Base-by-base conservation (phyloP, 2,113 vertebrate species). In the Cricetomys ansorgei region DNA sequence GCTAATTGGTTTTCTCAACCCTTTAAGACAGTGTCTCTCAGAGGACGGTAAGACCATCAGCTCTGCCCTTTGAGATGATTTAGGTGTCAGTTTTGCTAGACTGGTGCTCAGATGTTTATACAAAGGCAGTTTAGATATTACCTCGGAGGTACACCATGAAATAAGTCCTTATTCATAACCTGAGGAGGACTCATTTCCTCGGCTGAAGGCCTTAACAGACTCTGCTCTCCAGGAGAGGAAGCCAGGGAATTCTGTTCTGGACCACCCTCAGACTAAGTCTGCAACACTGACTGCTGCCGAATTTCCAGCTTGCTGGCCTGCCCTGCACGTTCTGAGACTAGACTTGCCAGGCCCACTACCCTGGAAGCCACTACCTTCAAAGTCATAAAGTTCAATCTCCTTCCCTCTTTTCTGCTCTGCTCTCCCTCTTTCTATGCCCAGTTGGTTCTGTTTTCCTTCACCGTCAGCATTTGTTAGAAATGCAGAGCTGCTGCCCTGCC, bases 201-300 rank as follows among this genome's bases (percentile, higher is more conserved):
- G 59, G 5, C 65, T 88, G 86, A 96, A 89, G 23, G 75, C 70
- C 67, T 55, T 65, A 10, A 45, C 79, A 93, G 43, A 25, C 16
- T 27, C 21, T 65, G 23, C 77, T 85, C 31, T 7, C 43, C 40
- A 50, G 23, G 50, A 55, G 80, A 62, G 13, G 25, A 29, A 31
- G 88, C n/a, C 6, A 37, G 43, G 4, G 12, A 9, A 43, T 89
- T 86, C 69, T 31, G 11, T 65, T 80, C 43, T 19, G 43, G 48
- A 53, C 50, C 43, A 4, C 75, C 6, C 84, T 86, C 43, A 81
- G 37, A 53, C 11, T 73, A 69, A 17, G 31, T 73, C 31, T 62
- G 1, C 2, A 29, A 0, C 15, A 23, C 0, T 3, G 25, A 72
- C 29, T 37, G 8, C 45, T 23, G 3, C 0, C 25, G 7, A 45